phyloP scores from a whole-genome alignment of 2,113 vertebrate species.

The Cavia porcellus region DNA sequence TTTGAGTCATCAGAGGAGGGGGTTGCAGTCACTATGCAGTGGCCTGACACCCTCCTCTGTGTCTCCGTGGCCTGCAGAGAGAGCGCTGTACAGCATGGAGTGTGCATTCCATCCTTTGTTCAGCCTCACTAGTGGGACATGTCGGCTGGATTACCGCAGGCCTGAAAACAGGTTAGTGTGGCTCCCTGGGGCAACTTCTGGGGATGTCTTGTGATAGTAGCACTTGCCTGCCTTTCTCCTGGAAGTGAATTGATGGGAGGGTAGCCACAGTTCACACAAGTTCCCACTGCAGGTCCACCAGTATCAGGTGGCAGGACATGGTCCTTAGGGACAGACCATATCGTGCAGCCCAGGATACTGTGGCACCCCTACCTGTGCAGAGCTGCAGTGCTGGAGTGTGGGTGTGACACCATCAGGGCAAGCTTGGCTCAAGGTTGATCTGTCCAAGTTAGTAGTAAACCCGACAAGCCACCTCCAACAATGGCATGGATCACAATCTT shows the following conservation, averaged over 20 bases:
- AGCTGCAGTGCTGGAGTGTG: not conserved
- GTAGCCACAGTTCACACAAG: rapidly evolving
- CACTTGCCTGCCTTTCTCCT: not conserved
- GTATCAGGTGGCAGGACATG: not conserved
- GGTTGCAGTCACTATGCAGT: rapidly evolving
- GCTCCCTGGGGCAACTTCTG: too few species aligned
- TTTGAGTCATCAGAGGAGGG: not conserved
- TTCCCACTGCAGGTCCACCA: rapidly evolving
- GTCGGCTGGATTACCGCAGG: conserved; percentile 95
- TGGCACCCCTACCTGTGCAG: not conserved
- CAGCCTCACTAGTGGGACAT: conserved; percentile 95
- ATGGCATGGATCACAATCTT: not conserved
- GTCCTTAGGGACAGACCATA: not conserved
- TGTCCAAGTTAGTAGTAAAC: not conserved
- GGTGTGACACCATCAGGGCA: rapidly evolving
- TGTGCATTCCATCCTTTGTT: conserved; percentile 97
- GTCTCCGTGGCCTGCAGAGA: conserved; percentile 88
- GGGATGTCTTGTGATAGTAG: too few species aligned
- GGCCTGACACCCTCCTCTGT: not conserved
- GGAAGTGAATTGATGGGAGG: not conserved
- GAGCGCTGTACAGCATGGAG: conserved; percentile 96
- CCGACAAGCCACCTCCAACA: rapidly evolving
- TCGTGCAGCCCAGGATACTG: not conserved
- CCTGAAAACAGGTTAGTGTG: conserved; percentile 95
- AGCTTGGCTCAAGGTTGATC: not conserved